Percentiles rank a stretch among this genome's conserved stretches.
phyloP scores from a whole-genome alignment of 2,888 invertebrate genomes.

The Drosophila mercatorum region DNA sequence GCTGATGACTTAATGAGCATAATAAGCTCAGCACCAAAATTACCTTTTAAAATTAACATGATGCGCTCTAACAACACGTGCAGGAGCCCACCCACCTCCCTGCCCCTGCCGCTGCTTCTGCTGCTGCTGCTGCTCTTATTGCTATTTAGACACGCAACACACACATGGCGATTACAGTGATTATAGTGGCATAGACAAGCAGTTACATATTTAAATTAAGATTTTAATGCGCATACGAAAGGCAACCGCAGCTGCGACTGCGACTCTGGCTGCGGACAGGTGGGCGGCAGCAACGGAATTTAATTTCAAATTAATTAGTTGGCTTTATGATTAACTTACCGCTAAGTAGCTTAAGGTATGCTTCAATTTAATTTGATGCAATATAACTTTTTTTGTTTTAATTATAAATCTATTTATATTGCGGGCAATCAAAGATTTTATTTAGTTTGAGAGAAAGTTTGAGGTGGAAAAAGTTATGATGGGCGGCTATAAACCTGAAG shows the following conservation, averaged over 20 bases:
- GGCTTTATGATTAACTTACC: slow-evolving; percentile 39
- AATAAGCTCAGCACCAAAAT: slow-evolving; percentile 77
- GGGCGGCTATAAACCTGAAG: background rate
- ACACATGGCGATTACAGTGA: slow-evolving; percentile 61
- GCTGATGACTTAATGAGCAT: slow-evolving; percentile 79
- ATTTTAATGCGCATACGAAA: slow-evolving; percentile 67
- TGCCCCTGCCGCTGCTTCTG: background rate
- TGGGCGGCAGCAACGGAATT: slow-evolving; percentile 24
- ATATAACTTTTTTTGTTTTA: background rate
- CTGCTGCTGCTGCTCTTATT: background rate
- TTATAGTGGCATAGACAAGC: slow-evolving; percentile 71
- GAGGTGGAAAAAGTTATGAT: background rate
- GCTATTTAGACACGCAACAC: slow-evolving; percentile 28
- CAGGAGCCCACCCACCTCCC: background rate
- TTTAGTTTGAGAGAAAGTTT: background rate
- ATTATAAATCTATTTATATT: background rate
- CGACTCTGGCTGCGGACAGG: slow-evolving; percentile 15
- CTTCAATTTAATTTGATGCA: background rate
- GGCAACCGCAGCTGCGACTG: slow-evolving; percentile 40
- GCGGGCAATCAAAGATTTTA: background rate
- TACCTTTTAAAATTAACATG: slow-evolving; percentile 80
- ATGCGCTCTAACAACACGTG: slow-evolving; percentile 45
- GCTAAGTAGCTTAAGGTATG: slow-evolving; percentile 50
- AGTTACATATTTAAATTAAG: slow-evolving; percentile 77
- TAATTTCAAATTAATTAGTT: slow-evolving; percentile 68